Evolutionary conservation across 2,113 vertebrate species (phyloP).

Genomic region (Clarias batrachus): DNA sequence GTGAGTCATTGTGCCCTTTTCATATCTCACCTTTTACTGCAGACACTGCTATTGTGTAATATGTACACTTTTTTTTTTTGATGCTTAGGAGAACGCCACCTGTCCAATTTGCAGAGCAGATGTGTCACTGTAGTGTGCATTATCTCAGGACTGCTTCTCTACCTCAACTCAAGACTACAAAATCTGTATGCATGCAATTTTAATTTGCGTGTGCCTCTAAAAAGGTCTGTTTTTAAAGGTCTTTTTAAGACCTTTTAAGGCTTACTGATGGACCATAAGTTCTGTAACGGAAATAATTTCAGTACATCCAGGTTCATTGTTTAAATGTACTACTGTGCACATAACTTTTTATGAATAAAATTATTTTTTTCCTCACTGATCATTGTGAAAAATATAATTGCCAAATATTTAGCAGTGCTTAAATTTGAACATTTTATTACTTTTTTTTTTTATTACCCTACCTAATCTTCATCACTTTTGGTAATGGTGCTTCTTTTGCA

Average conservation of each 20-base stretch:
- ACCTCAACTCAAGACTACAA: constrained; percentile 38
- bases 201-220: not conserved
- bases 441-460: not conserved
- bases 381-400: not conserved
- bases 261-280: not conserved
- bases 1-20: constrained; percentile 52
- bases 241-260: no score
- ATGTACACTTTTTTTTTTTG: not conserved
- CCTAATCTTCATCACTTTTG: not conserved
- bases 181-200: not conserved
- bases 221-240: not conserved
- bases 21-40: not conserved
- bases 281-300: not conserved
- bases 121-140: constrained; percentile 53
- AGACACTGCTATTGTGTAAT: not conserved
- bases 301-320: not conserved
- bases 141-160: constrained; percentile 30
- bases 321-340: not conserved
- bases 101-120: constrained; percentile 75
- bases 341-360: not conserved
- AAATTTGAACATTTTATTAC: not conserved
- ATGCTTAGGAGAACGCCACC: constrained; percentile 68
- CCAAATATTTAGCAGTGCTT: not conserved
- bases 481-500: not conserved
- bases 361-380: not conserved